These are phyloP conservation scores for Chydorus sphaericus DNA, from an alignment of 2,888 invertebrate species.

Conservation along the genomic window DNA sequence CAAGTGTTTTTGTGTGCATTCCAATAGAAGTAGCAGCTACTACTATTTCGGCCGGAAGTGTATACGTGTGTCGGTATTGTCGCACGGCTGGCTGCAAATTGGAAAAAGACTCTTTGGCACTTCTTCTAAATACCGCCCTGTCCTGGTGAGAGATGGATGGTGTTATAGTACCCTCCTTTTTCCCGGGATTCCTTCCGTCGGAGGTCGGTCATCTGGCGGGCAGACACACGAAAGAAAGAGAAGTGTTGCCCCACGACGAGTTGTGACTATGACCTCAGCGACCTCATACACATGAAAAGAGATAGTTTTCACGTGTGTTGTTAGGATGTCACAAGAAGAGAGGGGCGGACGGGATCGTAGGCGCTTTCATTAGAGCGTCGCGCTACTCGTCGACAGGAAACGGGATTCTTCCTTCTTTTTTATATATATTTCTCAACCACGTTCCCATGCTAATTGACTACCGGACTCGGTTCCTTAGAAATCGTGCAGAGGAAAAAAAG, in stretches of 20 bases:
- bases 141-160: neutral
- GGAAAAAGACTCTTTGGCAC: too few species aligned
- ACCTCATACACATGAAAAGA: neutral
- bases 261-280: neutral
- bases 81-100: too few species aligned
- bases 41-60: too few species aligned
- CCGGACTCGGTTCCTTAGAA: too few species aligned
- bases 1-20: too few species aligned
- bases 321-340: neutral
- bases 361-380: slow-evolving; percentile 3
- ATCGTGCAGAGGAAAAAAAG: too few species aligned
- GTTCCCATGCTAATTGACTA: slow-evolving; percentile 3
- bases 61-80: too few species aligned
- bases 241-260: neutral
- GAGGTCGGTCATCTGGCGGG: slow-evolving; percentile 6
- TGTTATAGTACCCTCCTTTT: neutral
- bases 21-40: too few species aligned
- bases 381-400: neutral
- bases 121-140: too few species aligned
- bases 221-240: neutral
- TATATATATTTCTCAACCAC: neutral
- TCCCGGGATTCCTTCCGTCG: too few species aligned
- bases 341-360: neutral
- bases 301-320: slow-evolving; percentile 1
- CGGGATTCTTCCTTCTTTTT: neutral